A percentile compares a stretch with the other conserved stretches of the same genome.
These are phyloP conservation scores for Hypercompe scribonia DNA, from an alignment of 2,888 invertebrate species.

Conservation along the genomic window DNA sequence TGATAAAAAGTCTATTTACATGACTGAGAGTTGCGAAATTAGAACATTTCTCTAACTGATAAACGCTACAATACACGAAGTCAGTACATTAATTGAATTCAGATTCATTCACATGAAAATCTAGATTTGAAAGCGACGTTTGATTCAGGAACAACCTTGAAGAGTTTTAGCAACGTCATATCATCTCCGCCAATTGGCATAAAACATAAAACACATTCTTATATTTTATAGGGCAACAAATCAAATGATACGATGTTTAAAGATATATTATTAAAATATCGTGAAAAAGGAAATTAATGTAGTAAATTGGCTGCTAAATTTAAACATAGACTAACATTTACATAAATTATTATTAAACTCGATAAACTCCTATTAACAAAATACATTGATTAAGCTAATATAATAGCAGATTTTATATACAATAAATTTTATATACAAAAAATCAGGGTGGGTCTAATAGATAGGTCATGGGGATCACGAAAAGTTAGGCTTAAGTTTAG, in stretches of 20 bases:
- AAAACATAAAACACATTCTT: conserved; percentile 7
- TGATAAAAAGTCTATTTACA: too few relatives aligned
- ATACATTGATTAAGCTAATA: neutral
- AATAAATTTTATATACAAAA: neutral
- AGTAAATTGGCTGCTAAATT: neutral
- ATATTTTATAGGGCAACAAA: conserved; percentile 2
- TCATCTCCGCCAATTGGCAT: conserved; percentile 4
- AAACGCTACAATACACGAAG: neutral
- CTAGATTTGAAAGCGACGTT: neutral
- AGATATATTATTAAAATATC: neutral
- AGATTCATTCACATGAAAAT: neutral
- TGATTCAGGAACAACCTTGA: conserved; percentile 6
- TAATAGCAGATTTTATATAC: neutral
- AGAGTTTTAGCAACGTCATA: neutral
- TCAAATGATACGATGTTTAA: conserved; percentile 1
- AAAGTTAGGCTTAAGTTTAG: neutral
- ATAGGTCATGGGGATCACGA: neutral
- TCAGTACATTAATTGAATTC: neutral
- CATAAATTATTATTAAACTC: neutral
- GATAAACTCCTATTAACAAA: neutral
- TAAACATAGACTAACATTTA: neutral
- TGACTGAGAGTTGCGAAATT: neutral
- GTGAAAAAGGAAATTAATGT: neutral
- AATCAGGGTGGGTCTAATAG: neutral
- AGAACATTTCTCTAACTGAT: neutral